phyloP scores from a whole-genome alignment of 2,797 vertebrate species.

The Mus caroli region DNA sequence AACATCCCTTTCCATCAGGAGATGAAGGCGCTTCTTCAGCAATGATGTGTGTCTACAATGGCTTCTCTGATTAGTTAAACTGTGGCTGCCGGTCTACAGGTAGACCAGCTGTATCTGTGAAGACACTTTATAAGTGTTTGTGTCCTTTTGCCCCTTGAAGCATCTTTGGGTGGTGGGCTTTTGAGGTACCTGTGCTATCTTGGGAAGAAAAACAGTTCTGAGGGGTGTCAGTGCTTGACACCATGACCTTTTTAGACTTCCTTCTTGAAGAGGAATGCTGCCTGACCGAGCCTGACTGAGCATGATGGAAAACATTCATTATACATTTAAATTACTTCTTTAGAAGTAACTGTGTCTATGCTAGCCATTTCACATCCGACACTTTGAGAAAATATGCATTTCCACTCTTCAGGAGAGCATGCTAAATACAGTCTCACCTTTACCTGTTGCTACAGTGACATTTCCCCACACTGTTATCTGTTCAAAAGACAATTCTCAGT shows the following conservation, averaged over 20 bases:
- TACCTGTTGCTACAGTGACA: conserved; percentile 72
- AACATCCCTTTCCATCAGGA: conserved; percentile 74
- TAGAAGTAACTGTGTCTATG: conserved; percentile 70
- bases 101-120: conserved; percentile 4
- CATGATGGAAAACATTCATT: conserved; percentile 74
- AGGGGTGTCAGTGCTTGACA: conserved; percentile 25
- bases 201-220: conserved; percentile 68
- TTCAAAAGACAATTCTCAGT: conserved; percentile 49
- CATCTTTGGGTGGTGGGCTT: conserved; percentile 54
- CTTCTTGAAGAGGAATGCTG: conserved; percentile 61
- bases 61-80: conserved; percentile 28
- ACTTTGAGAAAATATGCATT: conserved; percentile 64
- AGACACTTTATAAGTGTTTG: not conserved
- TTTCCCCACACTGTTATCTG: conserved; percentile 72
- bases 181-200: conserved; percentile 47
- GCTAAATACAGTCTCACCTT: conserved; percentile 66
- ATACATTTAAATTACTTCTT: conserved; percentile 76
- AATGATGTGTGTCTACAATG: conserved; percentile 53
- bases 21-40: conserved; percentile 55
- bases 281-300: conserved; percentile 63
- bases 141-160: conserved; percentile 54
- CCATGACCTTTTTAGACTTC: conserved; percentile 56
- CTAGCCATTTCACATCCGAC: conserved; percentile 74
- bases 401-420: conserved; percentile 71
- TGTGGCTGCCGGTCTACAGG: conserved; percentile 66